These are phyloP conservation scores for Allophyes oxyacanthae DNA, from an alignment of 2,888 invertebrate species.

Conservation along the genomic window DNA sequence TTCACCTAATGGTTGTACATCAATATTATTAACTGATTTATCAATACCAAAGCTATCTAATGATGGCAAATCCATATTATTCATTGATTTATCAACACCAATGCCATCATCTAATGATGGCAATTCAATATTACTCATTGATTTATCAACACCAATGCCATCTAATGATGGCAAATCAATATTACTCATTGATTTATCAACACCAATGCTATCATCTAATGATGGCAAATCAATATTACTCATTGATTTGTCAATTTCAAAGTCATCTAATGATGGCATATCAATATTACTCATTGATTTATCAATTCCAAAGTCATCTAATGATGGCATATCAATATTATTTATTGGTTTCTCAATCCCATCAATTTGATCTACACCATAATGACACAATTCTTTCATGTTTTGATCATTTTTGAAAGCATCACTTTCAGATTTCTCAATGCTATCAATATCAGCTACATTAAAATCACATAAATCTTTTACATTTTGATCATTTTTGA, in stretches of 20 bases:
- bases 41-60: too few relatives aligned
- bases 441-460: slow-evolving; percentile 7
- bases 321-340: too few relatives aligned
- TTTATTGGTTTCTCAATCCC: slow-evolving; percentile 10
- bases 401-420: too few relatives aligned
- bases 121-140: slow-evolving; percentile 28
- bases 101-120: slow-evolving; percentile 12
- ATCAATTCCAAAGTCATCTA: too few relatives aligned
- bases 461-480: slow-evolving; percentile 33
- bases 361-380: slow-evolving; percentile 2
- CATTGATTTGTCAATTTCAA: too few relatives aligned
- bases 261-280: too few relatives aligned
- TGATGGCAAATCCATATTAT: slow-evolving; percentile 8
- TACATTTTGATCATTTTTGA: background rate
- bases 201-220: too few relatives aligned
- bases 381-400: too few relatives aligned
- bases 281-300: too few relatives aligned
- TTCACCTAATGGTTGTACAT: slow-evolving; percentile 23
- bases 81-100: slow-evolving; percentile 2
- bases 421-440: slow-evolving; percentile 13
- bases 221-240: too few relatives aligned
- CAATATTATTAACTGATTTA: slow-evolving; percentile 17
- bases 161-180: slow-evolving; percentile 27
- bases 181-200: slow-evolving; percentile 10
- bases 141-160: background rate